Evolutionary conservation across 2,113 vertebrate genomes (phyloP), one percentile per base, ranked within the genome.

Genomic region (Lepidothrix coronata): DNA sequence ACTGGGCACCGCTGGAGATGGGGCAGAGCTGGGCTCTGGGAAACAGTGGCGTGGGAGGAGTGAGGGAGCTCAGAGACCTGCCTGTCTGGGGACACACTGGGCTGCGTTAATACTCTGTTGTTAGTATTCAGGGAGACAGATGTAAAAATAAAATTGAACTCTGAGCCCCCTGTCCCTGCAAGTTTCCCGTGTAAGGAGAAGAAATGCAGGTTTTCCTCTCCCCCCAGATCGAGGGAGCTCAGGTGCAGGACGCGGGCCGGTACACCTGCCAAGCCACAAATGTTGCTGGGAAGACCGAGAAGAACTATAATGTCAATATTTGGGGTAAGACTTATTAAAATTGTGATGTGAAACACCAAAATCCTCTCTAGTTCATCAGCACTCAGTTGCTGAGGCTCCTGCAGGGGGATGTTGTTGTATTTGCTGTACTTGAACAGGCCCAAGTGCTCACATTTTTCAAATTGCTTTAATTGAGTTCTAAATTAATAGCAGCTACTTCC

Each of bases 201-300:
- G 35, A 88, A 79, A 35, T 25, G 5, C 16, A 37, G 27, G 11
- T 57, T 70, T 85, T 71, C 2, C 7, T 95, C 97, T 97, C 63
- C n/a, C 93, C 94, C 63, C 92, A 99, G 99, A 97, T 99, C 71
- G 96, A 98, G 79, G 98, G 97, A 93, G 98, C 98, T 87, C 99
- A 99, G 73, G 97, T 99, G 83, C 98, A 98, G 95, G 99, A 99
- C 51, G 95, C 98, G 6, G 99, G 99, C 77, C 98, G 99, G 51
- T 99, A 99, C 74, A 99, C 99, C 37, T 99, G 99, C 5, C 98
- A 99, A 94, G 99, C 99, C 5, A 98, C 98, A 33, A 99, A 99
- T 59, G 85, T 99, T 66, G 99, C 99, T 71, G 99, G 99, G 31
- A 99, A 99, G 97, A 99, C 98, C 5, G 99, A 99, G 94, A 99